Base-by-base conservation (phyloP, 2,888 invertebrate genomes). In the Cheilosia pagana region DNA sequence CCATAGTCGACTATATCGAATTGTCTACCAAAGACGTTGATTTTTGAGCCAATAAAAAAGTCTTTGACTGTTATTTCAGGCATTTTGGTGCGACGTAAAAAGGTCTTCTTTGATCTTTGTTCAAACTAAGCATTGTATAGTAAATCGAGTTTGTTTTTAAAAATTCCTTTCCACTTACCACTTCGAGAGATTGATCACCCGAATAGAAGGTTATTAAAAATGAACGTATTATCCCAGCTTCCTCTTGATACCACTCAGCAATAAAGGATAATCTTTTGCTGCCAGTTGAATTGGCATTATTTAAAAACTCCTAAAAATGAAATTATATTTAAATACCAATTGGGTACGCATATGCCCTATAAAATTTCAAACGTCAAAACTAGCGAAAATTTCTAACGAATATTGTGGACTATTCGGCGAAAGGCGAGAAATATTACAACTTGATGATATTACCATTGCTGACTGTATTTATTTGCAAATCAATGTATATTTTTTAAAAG, bases 211-310 rank as follows among this genome's bases (percentile, higher is more conserved):
- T 95, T 59, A 98, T 92, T 88, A 95, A 93, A 91, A 96, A 98
- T 85, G 94, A 94, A 88, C 96, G 95, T 23, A 95, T 92, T 16
- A 96, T 93, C 48, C 94, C 94, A 0, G 96, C 95, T 88, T 96
- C 95, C 87, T 95, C 94, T 90, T 98, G 98, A 89, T 95, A 97
- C 97, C 97, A 98, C 92, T 98, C 97, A 2, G 96, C 96, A 77
- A 94, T 91, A 91, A 96, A 96, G 39, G 92, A 90, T 87, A 92
- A 90, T 60, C 92, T 88, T 43, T 16, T 63, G 10, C 41, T 48
- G 16, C 43, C n/a, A 12, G 50, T 50, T 23, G 50, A 50, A 14
- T 50, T 50, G 0, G 6, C 12, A 23, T 50, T 50, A 39, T 50
- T 50, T 10, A 50, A 50, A 50, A 50, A 50, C 10, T 50, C 50